These are phyloP conservation scores for Hydractinia symbiolongicarpus DNA, from an alignment of 30 jellyfish, hydroid and myxozoan species.

Conservation along the genomic window DNA sequence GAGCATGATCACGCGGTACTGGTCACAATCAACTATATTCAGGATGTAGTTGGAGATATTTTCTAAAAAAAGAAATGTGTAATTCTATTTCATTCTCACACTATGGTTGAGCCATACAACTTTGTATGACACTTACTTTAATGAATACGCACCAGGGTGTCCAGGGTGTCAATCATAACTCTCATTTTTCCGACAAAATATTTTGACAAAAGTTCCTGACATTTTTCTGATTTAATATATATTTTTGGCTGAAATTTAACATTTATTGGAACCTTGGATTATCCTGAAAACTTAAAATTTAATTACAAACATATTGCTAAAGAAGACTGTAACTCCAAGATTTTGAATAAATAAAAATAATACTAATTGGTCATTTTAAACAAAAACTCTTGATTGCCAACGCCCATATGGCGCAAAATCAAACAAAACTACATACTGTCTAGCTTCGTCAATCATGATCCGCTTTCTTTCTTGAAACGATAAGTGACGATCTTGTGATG, in stretches of 20 bases:
- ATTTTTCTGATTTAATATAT: no score
- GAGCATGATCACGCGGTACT: not conserved
- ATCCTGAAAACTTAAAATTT: not conserved
- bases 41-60: slow-evolving; percentile 11
- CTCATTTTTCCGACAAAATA: no score
- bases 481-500: slow-evolving; percentile 28
- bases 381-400: not conserved
- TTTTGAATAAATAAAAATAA: no score
- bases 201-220: no score
- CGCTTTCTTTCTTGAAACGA: slow-evolving; percentile 67
- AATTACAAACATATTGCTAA: not conserved
- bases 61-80: not conserved
- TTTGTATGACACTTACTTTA: not conserved
- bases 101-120: no score
- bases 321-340: no score
- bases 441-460: slow-evolving; percentile 78
- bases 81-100: no score
- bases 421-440: slow-evolving; percentile 28
- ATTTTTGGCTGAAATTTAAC: not conserved
- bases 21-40: not conserved
- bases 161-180: no score
- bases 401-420: not conserved
- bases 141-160: not conserved
- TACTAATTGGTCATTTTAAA: no score
- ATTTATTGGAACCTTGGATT: not conserved